Conservation (phyloP, 2,888 invertebrate genomes). For the Drosophila limbata region DNA sequence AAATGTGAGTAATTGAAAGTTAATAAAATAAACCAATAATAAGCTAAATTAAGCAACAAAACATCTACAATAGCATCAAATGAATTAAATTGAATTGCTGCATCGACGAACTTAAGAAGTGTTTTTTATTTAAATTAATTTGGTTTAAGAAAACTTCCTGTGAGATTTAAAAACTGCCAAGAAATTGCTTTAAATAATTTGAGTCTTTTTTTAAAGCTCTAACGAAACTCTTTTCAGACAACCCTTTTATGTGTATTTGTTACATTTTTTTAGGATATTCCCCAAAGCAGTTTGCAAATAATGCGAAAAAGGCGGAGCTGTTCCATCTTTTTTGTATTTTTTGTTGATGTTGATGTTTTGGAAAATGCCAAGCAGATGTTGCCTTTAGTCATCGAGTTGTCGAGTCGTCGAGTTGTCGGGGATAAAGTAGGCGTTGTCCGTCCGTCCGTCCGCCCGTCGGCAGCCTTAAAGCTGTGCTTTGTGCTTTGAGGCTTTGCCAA, state of each 20-base stretch:
- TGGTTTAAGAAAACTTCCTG: background rate
- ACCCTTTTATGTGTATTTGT: constrained; percentile 23
- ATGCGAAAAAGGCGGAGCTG: constrained; percentile 75
- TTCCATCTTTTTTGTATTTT: constrained; percentile 2
- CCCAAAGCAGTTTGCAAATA: constrained; percentile 43
- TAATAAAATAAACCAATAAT: no score
- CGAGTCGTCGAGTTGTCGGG: constrained; percentile 13
- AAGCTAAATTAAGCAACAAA: no score
- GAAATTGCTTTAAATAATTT: constrained; percentile 8
- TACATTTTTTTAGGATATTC: constrained; percentile 20
- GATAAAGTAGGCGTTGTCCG: constrained; percentile 57
- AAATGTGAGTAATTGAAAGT: no score
- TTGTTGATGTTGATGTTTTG: constrained; percentile 4
- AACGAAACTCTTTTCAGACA: constrained; percentile 2
- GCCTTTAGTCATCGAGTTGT: constrained; percentile 5
- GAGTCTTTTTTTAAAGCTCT: background rate
- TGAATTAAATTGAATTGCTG: background rate
- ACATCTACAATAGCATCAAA: no score
- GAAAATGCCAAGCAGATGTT: constrained; percentile 21
- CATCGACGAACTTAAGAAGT: background rate
- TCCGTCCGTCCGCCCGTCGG: constrained; percentile 10
- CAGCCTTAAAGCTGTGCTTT: constrained; percentile 31
- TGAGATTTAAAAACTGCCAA: background rate
- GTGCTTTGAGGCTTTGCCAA: constrained; percentile 13
- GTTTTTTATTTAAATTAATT: background rate